A percentile compares a stretch with the other conserved stretches of the same genome.
Conservation (phyloP, 1,140 invertebrate genomes). For the Zaprionus davidi region DNA sequence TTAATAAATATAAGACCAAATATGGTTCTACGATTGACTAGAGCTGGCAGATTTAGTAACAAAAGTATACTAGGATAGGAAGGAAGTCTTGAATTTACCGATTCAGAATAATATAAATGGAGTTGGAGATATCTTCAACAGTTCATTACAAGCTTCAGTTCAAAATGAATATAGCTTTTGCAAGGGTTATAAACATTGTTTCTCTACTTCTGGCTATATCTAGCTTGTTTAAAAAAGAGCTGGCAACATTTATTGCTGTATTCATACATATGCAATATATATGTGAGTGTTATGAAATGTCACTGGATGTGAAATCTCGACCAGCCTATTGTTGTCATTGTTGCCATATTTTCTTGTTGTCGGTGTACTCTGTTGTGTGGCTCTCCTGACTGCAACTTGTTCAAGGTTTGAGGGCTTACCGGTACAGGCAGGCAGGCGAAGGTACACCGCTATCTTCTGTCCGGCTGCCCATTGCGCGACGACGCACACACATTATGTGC, state of each 20-base stretch:
- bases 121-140: no score
- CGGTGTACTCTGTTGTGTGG: slow-evolving; percentile 1
- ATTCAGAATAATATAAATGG: no score
- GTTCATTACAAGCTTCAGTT: no score
- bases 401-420: neutral
- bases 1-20: no score
- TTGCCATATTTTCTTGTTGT: slow-evolving; percentile 47
- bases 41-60: no score
- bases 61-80: no score
- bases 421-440: neutral
- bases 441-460: slow-evolving; percentile 17
- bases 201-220: no score
- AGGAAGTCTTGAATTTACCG: no score
- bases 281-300: slow-evolving; percentile 2
- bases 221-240: no score
- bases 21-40: no score
- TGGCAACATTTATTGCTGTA: neutral
- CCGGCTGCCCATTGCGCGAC: slow-evolving; percentile 3
- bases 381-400: slow-evolving; percentile 1
- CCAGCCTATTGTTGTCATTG: slow-evolving; percentile 58
- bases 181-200: no score
- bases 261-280: slow-evolving; percentile 1
- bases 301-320: slow-evolving; percentile 16
- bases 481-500: slow-evolving; percentile 4
- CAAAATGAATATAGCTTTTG: no score